A percentile compares a stretch with the other conserved stretches of the same genome.
Conservation (phyloP, 2,888 invertebrate species). For the Aproaerema taeniolella region DNA sequence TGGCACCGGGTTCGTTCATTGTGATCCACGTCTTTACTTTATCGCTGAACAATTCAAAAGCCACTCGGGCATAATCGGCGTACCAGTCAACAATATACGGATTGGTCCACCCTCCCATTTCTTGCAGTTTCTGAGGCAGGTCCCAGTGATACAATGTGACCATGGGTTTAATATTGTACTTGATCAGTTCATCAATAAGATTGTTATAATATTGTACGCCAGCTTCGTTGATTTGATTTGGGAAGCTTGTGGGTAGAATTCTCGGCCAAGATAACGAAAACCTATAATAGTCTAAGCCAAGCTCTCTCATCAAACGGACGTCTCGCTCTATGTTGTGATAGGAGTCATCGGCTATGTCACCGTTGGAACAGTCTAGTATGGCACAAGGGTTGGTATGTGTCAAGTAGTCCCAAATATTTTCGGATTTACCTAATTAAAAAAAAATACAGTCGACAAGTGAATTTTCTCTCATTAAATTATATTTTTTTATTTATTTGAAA, state of each 20-base stretch:
- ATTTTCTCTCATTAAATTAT: no score
- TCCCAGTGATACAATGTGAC: slow-evolving; percentile 75
- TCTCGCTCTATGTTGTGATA: slow-evolving; percentile 78
- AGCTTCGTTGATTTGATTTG: slow-evolving; percentile 72
- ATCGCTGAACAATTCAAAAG: slow-evolving; percentile 59
- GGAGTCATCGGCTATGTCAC: slow-evolving; percentile 76
- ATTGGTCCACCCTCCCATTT: slow-evolving; percentile 72
- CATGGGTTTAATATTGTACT: slow-evolving; percentile 78
- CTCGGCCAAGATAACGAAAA: slow-evolving; percentile 81
- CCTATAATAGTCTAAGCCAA: slow-evolving; percentile 69
- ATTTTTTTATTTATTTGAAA: no score
- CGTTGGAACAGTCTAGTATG: slow-evolving; percentile 70
- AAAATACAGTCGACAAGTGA: no score
- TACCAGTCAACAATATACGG: slow-evolving; percentile 59
- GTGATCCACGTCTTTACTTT: slow-evolving; percentile 73
- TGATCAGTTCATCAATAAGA: slow-evolving; percentile 75
- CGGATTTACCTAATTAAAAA: slow-evolving; percentile 71
- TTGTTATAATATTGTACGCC: slow-evolving; percentile 45
- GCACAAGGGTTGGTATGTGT: slow-evolving; percentile 62
- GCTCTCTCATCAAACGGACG: slow-evolving; percentile 55
- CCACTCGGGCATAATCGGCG: slow-evolving; percentile 55
- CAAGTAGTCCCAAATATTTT: slow-evolving; percentile 80
- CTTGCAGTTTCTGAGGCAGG: slow-evolving; percentile 66
- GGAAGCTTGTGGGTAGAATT: slow-evolving; percentile 76
- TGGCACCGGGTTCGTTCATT: slow-evolving; percentile 69